phyloP scores from a whole-genome alignment of 2,797 vertebrate genomes.

The Myotis myotis region DNA sequence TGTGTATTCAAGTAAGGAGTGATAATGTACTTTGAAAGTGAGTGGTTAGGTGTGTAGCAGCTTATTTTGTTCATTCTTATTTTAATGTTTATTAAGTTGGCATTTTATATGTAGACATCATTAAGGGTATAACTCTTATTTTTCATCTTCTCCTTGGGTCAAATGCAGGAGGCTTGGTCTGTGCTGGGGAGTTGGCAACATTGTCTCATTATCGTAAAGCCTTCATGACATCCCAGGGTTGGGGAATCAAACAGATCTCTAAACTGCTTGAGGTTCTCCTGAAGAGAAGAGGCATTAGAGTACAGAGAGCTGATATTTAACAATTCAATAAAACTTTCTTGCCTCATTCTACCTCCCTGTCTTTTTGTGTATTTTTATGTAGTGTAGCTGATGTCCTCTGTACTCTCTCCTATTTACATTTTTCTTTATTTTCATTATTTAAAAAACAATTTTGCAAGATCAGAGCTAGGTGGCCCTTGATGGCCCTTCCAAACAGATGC shows the following conservation, averaged over 20 bases:
- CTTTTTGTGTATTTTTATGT: neutral
- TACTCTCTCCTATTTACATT: neutral
- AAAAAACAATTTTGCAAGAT: neutral
- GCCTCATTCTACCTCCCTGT: neutral
- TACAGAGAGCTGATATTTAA: neutral
- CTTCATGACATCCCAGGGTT: neutral
- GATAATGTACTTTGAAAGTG: neutral
- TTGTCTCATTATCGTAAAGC: neutral
- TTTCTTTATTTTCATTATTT: neutral
- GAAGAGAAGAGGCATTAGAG: neutral
- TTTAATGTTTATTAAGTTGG: neutral
- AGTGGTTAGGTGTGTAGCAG: neutral
- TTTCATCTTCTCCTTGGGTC: neutral
- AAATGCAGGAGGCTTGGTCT: neutral
- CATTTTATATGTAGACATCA: neutral
- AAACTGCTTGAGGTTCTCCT: slow-evolving; percentile 52
- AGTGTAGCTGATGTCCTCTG: neutral
- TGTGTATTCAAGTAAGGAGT: neutral
- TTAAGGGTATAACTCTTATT: neutral
- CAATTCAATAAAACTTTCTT: neutral
- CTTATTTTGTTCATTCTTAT: neutral
- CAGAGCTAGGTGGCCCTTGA: neutral
- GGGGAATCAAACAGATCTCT: slow-evolving; percentile 26
- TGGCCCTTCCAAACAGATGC: neutral
- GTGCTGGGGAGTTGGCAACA: neutral